Evolutionary conservation across 2,797 vertebrate genomes (phyloP).

Genomic region (Paguma larvata): DNA sequence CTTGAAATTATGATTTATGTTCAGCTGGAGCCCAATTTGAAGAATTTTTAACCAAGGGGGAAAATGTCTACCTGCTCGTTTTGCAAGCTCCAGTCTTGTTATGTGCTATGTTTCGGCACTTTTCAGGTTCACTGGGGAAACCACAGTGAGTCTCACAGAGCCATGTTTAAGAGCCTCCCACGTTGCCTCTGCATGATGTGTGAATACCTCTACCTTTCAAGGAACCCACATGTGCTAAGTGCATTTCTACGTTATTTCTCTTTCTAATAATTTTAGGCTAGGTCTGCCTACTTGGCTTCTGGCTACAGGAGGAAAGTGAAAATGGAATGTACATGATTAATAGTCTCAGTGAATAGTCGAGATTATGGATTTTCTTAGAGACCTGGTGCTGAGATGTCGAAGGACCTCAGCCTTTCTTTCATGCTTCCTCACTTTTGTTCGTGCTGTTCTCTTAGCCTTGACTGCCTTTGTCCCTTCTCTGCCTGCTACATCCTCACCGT

Average conservation of each 20-base stretch:
- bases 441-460: background rate
- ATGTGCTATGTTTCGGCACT: background rate
- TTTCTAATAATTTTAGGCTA: conserved; percentile 48
- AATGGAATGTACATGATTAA: background rate
- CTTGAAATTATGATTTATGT: conserved; percentile 59
- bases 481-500: background rate
- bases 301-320: background rate
- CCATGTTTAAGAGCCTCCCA: background rate
- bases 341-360: background rate
- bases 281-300: background rate
- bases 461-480: background rate
- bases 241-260: background rate
- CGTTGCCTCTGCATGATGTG: background rate
- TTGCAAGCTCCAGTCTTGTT: background rate
- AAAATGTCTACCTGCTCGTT: background rate
- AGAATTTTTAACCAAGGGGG: background rate
- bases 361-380: background rate
- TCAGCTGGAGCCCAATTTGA: conserved; percentile 21
- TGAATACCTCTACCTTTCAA: background rate
- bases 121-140: background rate
- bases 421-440: background rate
- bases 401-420: background rate
- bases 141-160: fast-evolving
- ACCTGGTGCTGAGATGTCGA: background rate
- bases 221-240: background rate